Conservation (phyloP, 1,140 invertebrate genomes). For the Zaprionus camerounensis region DNA sequence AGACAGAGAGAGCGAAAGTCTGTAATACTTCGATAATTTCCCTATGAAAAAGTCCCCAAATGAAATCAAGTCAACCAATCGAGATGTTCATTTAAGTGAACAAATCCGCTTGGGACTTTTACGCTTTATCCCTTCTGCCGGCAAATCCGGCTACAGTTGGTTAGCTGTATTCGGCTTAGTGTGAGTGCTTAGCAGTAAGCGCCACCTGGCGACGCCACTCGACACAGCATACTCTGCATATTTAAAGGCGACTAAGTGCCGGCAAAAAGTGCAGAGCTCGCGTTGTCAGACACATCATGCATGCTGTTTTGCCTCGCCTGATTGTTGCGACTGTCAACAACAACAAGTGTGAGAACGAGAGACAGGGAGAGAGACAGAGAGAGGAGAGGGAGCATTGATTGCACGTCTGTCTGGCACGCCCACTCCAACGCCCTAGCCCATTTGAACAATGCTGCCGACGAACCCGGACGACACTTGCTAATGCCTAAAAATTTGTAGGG, state of each 20-base stretch:
- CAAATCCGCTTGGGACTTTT: background rate
- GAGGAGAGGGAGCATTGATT: conserved; percentile 60
- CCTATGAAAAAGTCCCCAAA: background rate
- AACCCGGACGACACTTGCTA: conserved; percentile 50
- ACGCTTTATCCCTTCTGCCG: background rate
- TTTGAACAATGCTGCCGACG: conserved; percentile 59
- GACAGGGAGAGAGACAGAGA: background rate
- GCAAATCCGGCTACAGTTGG: conserved; percentile 3
- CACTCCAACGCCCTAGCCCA: conserved; percentile 8
- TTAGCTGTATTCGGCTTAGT: conserved; percentile 17
- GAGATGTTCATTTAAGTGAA: background rate
- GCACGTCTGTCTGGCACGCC: conserved; percentile 57
- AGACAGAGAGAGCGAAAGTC: too few species aligned
- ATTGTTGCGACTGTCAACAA: conserved; percentile 68
- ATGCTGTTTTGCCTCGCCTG: conserved; percentile 72
- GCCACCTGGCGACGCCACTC: conserved; percentile 53
- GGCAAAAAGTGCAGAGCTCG: conserved; percentile 62
- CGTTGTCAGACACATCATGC: conserved; percentile 67
- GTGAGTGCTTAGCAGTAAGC: conserved; percentile 11
- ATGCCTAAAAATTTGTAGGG: conserved; percentile 70
- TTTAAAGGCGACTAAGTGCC: conserved; percentile 79
- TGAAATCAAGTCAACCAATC: background rate
- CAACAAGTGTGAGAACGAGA: background rate
- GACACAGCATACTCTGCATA: conserved; percentile 61
- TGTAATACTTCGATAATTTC: background rate